Base-by-base conservation (phyloP, 2,888 invertebrate species). In the Ormia ochracea region DNA sequence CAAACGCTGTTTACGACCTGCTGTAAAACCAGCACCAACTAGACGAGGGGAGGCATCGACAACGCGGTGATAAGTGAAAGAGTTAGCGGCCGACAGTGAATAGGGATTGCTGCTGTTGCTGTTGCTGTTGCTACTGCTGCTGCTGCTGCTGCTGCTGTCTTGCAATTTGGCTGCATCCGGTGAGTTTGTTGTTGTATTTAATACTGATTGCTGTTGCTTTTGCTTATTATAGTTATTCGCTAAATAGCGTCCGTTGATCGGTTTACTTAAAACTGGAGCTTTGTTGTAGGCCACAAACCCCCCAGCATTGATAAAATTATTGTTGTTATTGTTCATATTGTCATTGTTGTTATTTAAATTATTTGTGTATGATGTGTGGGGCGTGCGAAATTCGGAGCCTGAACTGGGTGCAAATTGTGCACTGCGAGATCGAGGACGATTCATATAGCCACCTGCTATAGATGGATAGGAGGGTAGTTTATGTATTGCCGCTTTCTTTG, bases 51-150 rank as follows among this genome's bases (percentile, higher is more conserved):
- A 85, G 52, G 86, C 87, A 81, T 88, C 89, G 5, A 87, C 85
- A 1, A 89, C 88, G 17, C 89, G 87, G 85, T 89, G 90, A 80
- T 89, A 89, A 38, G 88, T 86, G 73, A 89, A 89, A 26, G 88
- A 86, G 81, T 86, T 89, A 12, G 86, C 84, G 72, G 84, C 84
- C 28, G 84, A 79, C 21, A 80, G 72, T 14, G 82, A 54, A n/a
- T 68, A 21, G 6, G 17, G 50, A 21, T 28, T 52, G 14, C 61
- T 43, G 38, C 26, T 33, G 54, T 17, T 50, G 36, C 1, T 45
- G 43, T 17, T 63, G 50, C 17, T 43, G 21, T 28, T 52, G 14
- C 61, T 43, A 48, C 26, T 33, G 54, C n/a, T 50, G 36, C 1
- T 45, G 43, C 23, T 63, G 23, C 28, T 56, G 26, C 41, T 61